A percentile compares a stretch with the other conserved stretches of the same genome.
These are phyloP conservation scores for Cyprinus carpio DNA, from an alignment of 2,113 vertebrate genomes.

Conservation along the genomic window DNA sequence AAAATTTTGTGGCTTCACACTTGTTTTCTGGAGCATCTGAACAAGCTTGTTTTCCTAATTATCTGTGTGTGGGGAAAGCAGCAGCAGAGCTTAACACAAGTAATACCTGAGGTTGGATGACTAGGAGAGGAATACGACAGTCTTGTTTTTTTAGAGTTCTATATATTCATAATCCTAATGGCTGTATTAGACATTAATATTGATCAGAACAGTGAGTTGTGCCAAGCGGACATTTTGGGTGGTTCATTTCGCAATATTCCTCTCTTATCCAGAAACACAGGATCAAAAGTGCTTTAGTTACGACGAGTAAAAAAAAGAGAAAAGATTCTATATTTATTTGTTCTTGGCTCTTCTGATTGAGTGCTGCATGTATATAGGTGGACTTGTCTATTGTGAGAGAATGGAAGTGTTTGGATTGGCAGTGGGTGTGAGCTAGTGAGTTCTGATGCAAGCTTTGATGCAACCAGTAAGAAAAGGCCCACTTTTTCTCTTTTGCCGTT, in stretches of 20 bases:
- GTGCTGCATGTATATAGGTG: neutral
- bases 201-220: constrained; percentile 8
- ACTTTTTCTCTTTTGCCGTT: no score
- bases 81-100: neutral
- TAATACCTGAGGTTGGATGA: neutral
- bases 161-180: constrained; percentile 40
- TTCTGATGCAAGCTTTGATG: constrained; percentile 27
- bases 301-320: constrained; percentile 6
- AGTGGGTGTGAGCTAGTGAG: neutral
- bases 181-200: neutral
- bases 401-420: neutral
- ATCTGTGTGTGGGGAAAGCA: neutral
- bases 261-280: constrained; percentile 9
- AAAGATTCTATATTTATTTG: constrained; percentile 38
- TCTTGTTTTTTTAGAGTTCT: constrained; percentile 18
- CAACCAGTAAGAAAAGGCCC: constrained; percentile 22
- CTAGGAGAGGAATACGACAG: neutral
- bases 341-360: constrained; percentile 1
- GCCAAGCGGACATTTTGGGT: constrained; percentile 20
- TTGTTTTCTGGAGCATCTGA: neutral
- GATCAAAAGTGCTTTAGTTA: constrained; percentile 38
- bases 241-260: constrained; percentile 14
- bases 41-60: constrained; percentile 2
- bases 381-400: constrained; percentile 2
- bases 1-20: neutral